Evolutionary conservation across 1,140 invertebrate genomes (phyloP), one percentile per base, ranked within the genome.

Genomic region (Samia ricini): DNA sequence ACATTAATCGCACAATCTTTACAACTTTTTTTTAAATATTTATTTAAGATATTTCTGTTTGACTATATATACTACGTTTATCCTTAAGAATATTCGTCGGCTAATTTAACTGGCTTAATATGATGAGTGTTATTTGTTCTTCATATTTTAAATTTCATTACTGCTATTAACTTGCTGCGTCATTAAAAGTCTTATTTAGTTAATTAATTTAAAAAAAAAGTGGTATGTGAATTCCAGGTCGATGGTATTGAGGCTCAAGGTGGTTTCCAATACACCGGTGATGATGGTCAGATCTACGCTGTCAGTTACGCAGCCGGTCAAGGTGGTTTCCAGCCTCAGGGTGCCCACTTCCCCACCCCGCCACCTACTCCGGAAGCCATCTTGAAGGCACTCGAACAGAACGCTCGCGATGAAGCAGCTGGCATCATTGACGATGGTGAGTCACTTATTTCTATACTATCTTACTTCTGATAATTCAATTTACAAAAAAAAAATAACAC

Each of bases 301-400:
- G 92, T 96, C 59, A 93, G 92, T 55, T 96, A 95, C 89, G 88
- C 92, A n/a, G 93, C 94, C 15, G 91, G 91, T 52, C 86, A 92
- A 71, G 79, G 83, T 60, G 93, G 92, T 52, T 93, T 92, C 90
- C 91, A 91, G 51, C 91, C 93, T 29, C 88, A 92, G 75, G 93
- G 93, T 26, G 92, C 92, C 22, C 93, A 94, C 83, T 76, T 94
- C 29, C 93, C 94, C 21, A 94, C 94, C 52, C 92, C 94, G 26
- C 94, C 94, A 2, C 94, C 94, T 36, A 92, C 93, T 65, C 93
- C 94, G 18, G 93, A 93, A 68, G 94, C 92, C 2, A 94, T 95
- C 76, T 83, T 90, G 66, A 92, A 92, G 80, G 91, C 93, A 58
- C 74, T 95, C 49, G 92, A 92, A n/a, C 93, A 92, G 78, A 93